Evolutionary conservation across 2,113 vertebrate genomes (phyloP).

Genomic region (Rafetus swinhoei): DNA sequence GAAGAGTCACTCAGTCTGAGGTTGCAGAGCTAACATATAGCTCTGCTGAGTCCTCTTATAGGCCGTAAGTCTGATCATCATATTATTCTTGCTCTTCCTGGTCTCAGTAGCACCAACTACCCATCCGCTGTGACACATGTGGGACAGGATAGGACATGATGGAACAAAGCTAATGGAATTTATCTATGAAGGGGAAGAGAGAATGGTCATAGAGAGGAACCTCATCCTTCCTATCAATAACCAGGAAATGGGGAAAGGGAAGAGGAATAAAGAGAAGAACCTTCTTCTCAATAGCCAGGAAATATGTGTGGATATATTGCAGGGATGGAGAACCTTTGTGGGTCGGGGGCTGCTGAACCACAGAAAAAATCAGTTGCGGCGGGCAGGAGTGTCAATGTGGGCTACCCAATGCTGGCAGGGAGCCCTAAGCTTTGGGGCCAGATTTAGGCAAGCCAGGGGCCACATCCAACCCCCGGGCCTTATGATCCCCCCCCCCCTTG

Average conservation of each 20-base stretch:
- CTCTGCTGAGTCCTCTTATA: background rate
- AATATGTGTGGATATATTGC: accelerated
- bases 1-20: background rate
- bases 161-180: conserved; percentile 8
- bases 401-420: no score
- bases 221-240: background rate
- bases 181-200: background rate
- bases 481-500: no score
- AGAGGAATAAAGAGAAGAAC: background rate
- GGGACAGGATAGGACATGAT: background rate
- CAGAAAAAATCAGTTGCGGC: no score
- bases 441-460: no score
- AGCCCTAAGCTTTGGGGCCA: no score
- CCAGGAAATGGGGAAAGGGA: background rate
- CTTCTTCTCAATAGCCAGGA: background rate
- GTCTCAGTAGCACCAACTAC: background rate
- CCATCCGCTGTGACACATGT: background rate
- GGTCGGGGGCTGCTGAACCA: no score
- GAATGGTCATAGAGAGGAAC: background rate
- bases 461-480: no score
- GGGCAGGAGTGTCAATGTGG: no score
- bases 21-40: background rate
- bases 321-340: background rate
- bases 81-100: background rate
- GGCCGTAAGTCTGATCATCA: background rate